Conservation (phyloP, 2,113 vertebrate genomes). For the Sander lucioperca region DNA sequence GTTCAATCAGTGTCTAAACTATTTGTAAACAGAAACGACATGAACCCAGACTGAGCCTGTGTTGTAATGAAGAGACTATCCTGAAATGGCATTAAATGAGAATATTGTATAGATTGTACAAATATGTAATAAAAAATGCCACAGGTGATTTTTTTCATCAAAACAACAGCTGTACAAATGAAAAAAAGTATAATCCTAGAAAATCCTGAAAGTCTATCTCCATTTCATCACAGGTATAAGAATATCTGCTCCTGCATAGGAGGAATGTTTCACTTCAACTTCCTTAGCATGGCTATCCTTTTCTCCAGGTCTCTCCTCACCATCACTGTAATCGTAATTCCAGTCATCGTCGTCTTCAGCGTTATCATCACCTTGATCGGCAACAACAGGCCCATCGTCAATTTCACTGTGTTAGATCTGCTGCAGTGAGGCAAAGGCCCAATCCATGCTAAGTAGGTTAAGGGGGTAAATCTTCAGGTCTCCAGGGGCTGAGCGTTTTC, state of each 20-base stretch:
- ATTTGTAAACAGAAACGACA: constrained; percentile 42
- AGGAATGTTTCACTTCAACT: constrained; percentile 1
- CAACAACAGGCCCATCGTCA: constrained; percentile 53
- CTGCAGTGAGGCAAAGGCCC: constrained; percentile 58
- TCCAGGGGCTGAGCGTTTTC: constrained; percentile 65
- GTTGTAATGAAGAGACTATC: constrained; percentile 29
- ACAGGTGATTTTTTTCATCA: constrained; percentile 15
- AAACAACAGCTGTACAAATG: constrained; percentile 16
- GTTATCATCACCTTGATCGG: constrained; percentile 53
- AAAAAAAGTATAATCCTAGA: constrained; percentile 2
- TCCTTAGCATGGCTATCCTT: not conserved
- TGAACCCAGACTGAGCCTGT: constrained; percentile 15
- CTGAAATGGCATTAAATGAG: constrained; percentile 12
- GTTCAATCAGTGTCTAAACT: constrained; percentile 42
- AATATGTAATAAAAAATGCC: constrained; percentile 3
- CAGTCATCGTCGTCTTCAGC: constrained; percentile 37
- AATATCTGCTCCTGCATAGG: not conserved
- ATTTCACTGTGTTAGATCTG: constrained; percentile 58
- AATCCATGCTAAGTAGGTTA: constrained; percentile 79
- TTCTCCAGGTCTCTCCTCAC: constrained; percentile 3
- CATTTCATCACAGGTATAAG: not conserved
- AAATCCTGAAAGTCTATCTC: constrained; percentile 12
- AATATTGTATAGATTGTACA: not conserved
- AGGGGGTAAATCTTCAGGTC: constrained; percentile 75
- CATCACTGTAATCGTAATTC: constrained; percentile 36